Percentiles rank a stretch among this genome's conserved stretches.
Evolutionary conservation across 2,113 vertebrate genomes (phyloP).

Genomic region (Leptobrachium ailaonicum): DNA sequence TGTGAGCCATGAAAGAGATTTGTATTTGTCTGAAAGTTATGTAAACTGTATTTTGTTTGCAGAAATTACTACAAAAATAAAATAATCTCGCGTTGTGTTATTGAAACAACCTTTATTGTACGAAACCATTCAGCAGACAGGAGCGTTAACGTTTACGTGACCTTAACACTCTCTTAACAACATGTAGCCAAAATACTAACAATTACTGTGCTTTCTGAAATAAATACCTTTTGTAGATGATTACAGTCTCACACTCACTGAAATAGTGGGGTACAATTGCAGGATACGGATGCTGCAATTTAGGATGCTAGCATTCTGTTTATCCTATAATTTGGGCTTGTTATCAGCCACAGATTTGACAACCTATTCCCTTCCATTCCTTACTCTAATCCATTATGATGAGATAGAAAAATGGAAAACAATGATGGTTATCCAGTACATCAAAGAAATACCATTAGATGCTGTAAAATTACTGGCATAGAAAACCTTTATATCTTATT

Average conservation of each 20-base stretch:
- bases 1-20: no score
- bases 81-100: not conserved
- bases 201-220: conserved; percentile 40
- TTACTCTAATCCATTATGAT: not conserved
- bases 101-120: not conserved
- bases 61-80: no score
- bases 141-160: conserved; percentile 8
- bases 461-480: not conserved
- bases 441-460: not conserved
- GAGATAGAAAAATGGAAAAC: conserved; percentile 12
- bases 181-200: conserved; percentile 27
- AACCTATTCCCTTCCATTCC: conserved; percentile 22
- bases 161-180: conserved; percentile 29
- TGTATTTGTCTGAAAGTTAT: no score
- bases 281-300: conserved; percentile 37
- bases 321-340: conserved; percentile 25
- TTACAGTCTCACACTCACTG: conserved; percentile 19
- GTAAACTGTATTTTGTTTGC: no score
- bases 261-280: conserved; percentile 35
- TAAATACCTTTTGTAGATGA: conserved; percentile 26
- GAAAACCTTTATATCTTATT: not conserved
- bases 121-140: not conserved
- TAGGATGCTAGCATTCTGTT: conserved; percentile 3
- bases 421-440: not conserved
- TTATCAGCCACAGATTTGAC: conserved; percentile 25